Evolutionary conservation across 2,797 vertebrate genomes (phyloP), one percentile per base, ranked within the genome.

Genomic region (Cossypha caffra): DNA sequence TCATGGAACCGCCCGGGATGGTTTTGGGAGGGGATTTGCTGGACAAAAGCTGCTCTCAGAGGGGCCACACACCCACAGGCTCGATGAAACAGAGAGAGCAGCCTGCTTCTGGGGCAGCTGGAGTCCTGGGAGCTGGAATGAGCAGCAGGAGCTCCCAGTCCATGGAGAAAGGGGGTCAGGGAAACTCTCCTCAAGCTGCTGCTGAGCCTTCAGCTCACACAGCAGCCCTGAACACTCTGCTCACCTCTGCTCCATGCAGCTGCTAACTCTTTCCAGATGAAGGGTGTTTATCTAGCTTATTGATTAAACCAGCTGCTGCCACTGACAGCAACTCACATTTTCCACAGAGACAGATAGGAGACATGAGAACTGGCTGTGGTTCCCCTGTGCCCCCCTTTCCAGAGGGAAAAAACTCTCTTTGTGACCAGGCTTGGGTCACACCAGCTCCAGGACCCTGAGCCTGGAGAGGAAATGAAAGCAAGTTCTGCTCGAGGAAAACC

Each of bases 201-300:
- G 5, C 40, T 50, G 74, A 83, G 73, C 76, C 66, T 93, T 55
- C 43, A 52, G 37, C 85, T 95, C 67, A 16, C 89, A 83, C 25
- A 76, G 90, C 62, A 88, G 62, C 83, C 59, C 73, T 26, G 83
- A 91, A 66, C 3, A 1, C 63, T 59, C 63, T 23, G 16, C 63
- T 87, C 45, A 4, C 57, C 42, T 90, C 92, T 77, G 79, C 86
- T 79, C 75, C 33, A 18, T 15, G 40, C 57, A 67, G 48, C 82
- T 61, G 79, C 88, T 94, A 91, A 94, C 61, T 84, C 90, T 47
- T 96, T 96, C 90, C 96, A 97, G 92, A 95, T 90, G 81, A 74
- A 40, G 40, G 14, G 28, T 85, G 90, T 94, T 97, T 93, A 80
- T 96, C 94, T 86, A 95, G 73, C 28, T 91, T 92, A 71, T 88